Percentiles rank a stretch among this genome's conserved stretches.
Evolutionary conservation across 2,888 invertebrate species (phyloP).

Genomic region (Schizaphis graminum): DNA sequence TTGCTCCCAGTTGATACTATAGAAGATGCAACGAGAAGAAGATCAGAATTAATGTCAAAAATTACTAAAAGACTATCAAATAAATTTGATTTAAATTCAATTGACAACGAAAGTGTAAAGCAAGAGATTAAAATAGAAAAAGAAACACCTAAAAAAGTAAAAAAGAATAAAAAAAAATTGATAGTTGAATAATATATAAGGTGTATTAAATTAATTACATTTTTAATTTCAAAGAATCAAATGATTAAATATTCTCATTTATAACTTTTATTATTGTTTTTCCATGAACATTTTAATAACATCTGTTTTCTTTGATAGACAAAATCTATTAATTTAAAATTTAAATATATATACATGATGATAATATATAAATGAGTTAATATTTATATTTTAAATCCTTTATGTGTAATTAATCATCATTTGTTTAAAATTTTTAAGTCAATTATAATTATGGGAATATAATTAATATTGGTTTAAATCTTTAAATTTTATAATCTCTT

Average conservation of each 20-base stretch:
- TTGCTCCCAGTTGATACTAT: slow-evolving; percentile 53
- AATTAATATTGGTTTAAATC: background rate
- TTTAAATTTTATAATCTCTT: background rate
- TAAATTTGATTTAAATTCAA: slow-evolving; percentile 1
- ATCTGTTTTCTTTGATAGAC: background rate
- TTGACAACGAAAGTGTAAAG: background rate
- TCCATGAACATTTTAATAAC: background rate
- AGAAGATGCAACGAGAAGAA: slow-evolving; percentile 35
- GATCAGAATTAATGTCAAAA: slow-evolving; percentile 52
- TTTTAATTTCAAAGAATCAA: background rate
- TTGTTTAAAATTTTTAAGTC: background rate
- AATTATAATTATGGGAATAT: background rate
- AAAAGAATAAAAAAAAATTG: slow-evolving; percentile 32
- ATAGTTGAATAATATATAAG: background rate
- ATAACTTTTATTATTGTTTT: background rate
- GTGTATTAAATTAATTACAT: background rate
- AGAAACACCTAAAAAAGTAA: slow-evolving; percentile 10
- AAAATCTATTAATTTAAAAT: background rate
- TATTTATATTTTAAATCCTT: background rate
- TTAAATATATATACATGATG: background rate
- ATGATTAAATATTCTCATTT: too few species aligned
- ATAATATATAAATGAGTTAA: background rate
- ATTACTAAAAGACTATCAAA: slow-evolving; percentile 53
- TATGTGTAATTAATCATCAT: background rate
- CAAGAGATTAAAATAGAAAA: background rate